Evolutionary conservation across 2,113 vertebrate species (phyloP), one percentile per base, ranked within the genome.

Genomic region (Uria aalge): DNA sequence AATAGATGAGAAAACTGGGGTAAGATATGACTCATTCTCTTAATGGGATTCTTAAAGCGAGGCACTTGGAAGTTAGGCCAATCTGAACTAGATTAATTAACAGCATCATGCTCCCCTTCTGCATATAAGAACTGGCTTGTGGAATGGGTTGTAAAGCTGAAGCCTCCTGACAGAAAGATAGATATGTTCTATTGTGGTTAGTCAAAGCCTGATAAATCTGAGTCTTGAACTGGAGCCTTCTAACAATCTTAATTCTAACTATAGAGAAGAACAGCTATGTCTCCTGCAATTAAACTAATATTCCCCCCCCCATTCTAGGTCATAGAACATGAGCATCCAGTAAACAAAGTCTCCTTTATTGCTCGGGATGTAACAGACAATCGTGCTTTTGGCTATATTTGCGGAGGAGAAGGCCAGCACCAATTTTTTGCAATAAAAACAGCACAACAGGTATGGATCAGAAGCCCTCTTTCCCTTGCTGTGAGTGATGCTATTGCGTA

Each of bases 381-480:
- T 96, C 91, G 99, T 68, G 99, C 99, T 1, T 99, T 99, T 87
- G 99, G 99, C 67, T 99, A 99, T 5, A 98, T 99, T 53, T 99
- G 99, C 75, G 99, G 99, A 52, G 98, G 98, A 59, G 99, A 99
- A 91, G 99, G 99, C 21, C 99, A 99, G 75, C 99, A 99, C 88
- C 99, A 99, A 90, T 99, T 99, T 97, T 99, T 99, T 90, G 99
- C 99, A 86, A 99, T 99, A 76, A 99, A 99, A 97, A 99, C 99
- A 8, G 98, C 98, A 60, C 99, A 99, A 62, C 99, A 99, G 99
- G 99, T 99, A 96, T 71, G 32, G 52, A 32, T 26, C 27, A 19
- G n/a, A 56, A 20, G 15, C 23, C 20, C 16, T 81, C 36, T 36
- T 77, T 17, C 45, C 11, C 27, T 38, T 81, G 27, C 63, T 68